A percentile compares a stretch with the other conserved stretches of the same genome.
Conservation (phyloP, 1,140 invertebrate genomes). For the Triops cancriformis region DNA sequence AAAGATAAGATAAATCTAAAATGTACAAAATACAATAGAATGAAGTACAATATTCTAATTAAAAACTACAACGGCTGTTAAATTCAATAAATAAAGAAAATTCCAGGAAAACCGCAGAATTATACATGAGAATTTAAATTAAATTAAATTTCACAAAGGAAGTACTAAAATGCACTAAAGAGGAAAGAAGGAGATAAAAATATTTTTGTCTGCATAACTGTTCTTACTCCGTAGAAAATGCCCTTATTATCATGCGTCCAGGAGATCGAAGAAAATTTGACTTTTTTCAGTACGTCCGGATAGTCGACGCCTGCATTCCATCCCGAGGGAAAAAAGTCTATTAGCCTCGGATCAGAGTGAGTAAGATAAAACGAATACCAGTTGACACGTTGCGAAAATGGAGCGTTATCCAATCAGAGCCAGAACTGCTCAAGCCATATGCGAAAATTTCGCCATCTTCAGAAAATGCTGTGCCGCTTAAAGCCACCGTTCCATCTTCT, state of each 20-base stretch:
- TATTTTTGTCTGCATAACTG: not conserved
- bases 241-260: constrained; percentile 95
- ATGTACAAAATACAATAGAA: too few species aligned
- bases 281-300: constrained; percentile 75
- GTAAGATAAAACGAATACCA: constrained; percentile 41
- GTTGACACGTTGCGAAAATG: constrained; percentile 68
- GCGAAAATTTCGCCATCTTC: constrained; percentile 84
- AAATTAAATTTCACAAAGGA: constrained; percentile 21
- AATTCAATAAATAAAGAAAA: not conserved
- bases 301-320: constrained; percentile 50
- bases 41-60: too few species aligned
- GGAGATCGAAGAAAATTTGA: constrained; percentile 81
- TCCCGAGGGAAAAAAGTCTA: constrained; percentile 6
- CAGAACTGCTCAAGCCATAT: constrained; percentile 82
- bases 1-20: not conserved
- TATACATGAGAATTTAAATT: too few species aligned
- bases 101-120: too few species aligned
- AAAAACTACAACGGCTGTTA: too few species aligned
- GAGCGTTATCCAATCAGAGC: constrained; percentile 92
- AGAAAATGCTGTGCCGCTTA: constrained; percentile 71
- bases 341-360: not conserved
- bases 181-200: constrained; percentile 20
- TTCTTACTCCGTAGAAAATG: constrained; percentile 71
- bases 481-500: constrained; percentile 83
- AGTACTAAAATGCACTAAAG: constrained; percentile 10